Base-by-base conservation (phyloP, 2,113 vertebrate genomes). In the Microtus pennsylvanicus region DNA sequence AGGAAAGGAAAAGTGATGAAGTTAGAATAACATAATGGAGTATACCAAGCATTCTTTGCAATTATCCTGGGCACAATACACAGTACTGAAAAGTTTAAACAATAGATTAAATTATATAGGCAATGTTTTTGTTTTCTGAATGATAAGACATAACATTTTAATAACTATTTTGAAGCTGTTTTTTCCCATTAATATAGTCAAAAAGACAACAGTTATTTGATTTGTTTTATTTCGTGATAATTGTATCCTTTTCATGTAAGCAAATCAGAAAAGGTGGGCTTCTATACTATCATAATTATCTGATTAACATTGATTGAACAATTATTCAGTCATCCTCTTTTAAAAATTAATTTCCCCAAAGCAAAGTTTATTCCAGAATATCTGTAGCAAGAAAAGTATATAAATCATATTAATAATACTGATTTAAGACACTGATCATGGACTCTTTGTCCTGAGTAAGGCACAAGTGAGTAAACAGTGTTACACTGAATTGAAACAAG, bases 201-300 rank as follows among this genome's bases (percentile, higher is more conserved):
- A 93, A 74, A 94, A 76, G 14, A 67, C 47, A 77, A 4, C 21
- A 82, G 13, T 22, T 86, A 4, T 63, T 94, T 21, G 14, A 30
- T 52, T 96, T 90, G 35, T 47, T 91, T 93, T 92, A 52, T 78
- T 93, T 94, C 86, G 90, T 76, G 26, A 86, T 83, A 94, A 74
- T 45, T 24, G 22, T 61, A n/a, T 58, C 69, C 72, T 89, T 95
- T 95, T 55, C 16, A 86, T 63, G 45, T 65, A 95, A 16, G 50
- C 61, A 93, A 87, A 77, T 96, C 86, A 87, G 24, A 22, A 94
- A 94, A 90, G 21, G 70, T 90, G 14, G 5, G 5, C 35, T 92
- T 94, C 45, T 50, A 87, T 58, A 7, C 80, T 96, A 7, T 8
- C 76, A 7, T 90, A 70, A 94, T 61, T 30, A 52, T 45, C n/a